Base-by-base conservation (phyloP, 2,797 vertebrate genomes). In the Rhabdomys pumilio region DNA sequence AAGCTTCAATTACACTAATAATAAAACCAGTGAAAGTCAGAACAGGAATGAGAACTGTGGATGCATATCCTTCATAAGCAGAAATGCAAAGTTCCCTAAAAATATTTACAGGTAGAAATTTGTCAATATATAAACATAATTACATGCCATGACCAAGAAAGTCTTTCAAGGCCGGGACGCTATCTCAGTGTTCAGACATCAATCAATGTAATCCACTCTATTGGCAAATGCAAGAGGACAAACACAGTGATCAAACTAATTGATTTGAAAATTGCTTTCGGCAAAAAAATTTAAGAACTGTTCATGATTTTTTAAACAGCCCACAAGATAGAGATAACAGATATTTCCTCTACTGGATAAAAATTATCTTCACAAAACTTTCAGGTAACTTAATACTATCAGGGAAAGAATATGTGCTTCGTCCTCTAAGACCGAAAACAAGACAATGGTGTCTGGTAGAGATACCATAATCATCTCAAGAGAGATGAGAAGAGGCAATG, bases 201-300 rank as follows among this genome's bases (percentile, higher is more conserved):
- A 44, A 55, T 93, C 73, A 79, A 1, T 55, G n/a, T 57, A 73
- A 93, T 47, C 50, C 44, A 86, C 55, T 41, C 69, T 57, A 31
- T 55, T 44, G 44, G 38, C 55, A 81, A n/a, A 61, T 6, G 50
- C 10, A 72, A 61, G 50, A 95, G 89, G 55, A 65, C 50, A 22
- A 90, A 41, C 29, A 17, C 5, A n/a, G 63, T 38, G 61, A 80
- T 63, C 29, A 6, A 44, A 80, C 41, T n/a, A n/a, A 26, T 31
- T 73, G 67, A 65, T 63, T 17, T 77, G 83, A 82, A 83, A 85
- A 80, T 31, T 11, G 41, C 4, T 31, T 47, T 31, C 73, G 55
- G 34, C 44, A 75, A 80, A 75, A 80, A 80, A 93, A 93, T 93
- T 80, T 34, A 73, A 95, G 77, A 93, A 57, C n/a, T 63, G 22